Evolutionary conservation across 2,888 invertebrate genomes (phyloP), one percentile per base, ranked within the genome.

Genomic region (Hydrotaea diabolus): DNA sequence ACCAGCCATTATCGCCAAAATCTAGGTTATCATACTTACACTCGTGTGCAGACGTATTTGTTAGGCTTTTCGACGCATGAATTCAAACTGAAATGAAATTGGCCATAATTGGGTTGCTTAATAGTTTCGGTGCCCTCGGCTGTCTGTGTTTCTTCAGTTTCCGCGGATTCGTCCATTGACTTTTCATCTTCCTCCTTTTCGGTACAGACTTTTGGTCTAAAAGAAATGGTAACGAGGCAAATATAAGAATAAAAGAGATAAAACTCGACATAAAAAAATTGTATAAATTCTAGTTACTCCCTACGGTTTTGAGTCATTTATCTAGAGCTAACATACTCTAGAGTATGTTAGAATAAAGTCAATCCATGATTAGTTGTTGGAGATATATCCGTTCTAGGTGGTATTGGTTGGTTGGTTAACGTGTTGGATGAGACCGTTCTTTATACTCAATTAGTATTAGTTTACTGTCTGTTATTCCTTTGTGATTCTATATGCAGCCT

Each of bases 201-300:
- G 55, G 94, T 93, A 89, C 95, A 95, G 21, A 95, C 94, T 89
- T 95, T 95, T 66, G 94, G 93, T 46, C 95, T 94, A n/a, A n/a
- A n/a, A n/a, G 89, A 23, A 91, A 90, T 9, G 23, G 26, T 15
- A 59, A 9, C 13, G 9, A 21, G 3, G 39, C 9, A 17, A 53
- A 13, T 43, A 43, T 43, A 7, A 43, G 9, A 43, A 9, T 59
- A 31, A 2, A 2, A 31, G 31, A 31, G 2, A 4, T 4, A 4
- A 2, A 31, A 31, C 7, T 31, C 31, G 7, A 31, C 31, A 4
- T 31, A 4, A 7, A 4, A 31, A 31, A 31, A 7, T 2, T 31
- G 31, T 31, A 31, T 2, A 31, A 31, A 31, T 4, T 4, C 31
- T 31, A n/a, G n/a, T n/a, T n/a, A n/a, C n/a, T n/a, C n/a, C n/a